These are phyloP conservation scores for Labeo rohita DNA, from an alignment of 2,113 vertebrate species.

Conservation along the genomic window DNA sequence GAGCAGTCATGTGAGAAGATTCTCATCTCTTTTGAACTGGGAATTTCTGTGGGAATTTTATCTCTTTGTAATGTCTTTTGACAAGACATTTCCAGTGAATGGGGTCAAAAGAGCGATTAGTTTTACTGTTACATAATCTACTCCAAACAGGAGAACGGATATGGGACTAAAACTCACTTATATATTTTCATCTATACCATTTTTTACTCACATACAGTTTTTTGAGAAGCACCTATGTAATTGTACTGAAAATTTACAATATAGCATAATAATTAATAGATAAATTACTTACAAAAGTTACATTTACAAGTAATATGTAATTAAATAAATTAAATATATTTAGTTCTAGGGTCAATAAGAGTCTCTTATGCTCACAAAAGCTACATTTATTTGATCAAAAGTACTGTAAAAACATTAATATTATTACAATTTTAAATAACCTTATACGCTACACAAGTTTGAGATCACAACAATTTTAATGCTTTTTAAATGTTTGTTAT, in stretches of 20 bases:
- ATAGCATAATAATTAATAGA: background rate
- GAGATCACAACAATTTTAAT: too few species aligned
- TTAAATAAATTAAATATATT: background rate
- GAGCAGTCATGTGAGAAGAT: slow-evolving; percentile 19
- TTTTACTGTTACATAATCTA: slow-evolving; percentile 29
- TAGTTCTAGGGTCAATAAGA: background rate
- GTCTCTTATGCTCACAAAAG: background rate
- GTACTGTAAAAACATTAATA: too few species aligned
- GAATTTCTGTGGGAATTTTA: background rate
- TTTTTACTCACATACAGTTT: background rate
- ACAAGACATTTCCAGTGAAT: slow-evolving; percentile 9
- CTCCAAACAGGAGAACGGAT: background rate
- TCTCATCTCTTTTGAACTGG: background rate
- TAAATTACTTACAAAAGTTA: background rate
- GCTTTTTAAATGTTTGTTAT: too few species aligned
- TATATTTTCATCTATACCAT: background rate
- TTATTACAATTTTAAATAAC: too few species aligned
- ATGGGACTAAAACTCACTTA: background rate
- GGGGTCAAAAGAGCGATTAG: background rate
- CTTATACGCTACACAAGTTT: too few species aligned
- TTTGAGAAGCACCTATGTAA: background rate
- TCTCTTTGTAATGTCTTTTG: slow-evolving; percentile 14
- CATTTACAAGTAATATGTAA: background rate
- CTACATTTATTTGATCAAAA: too few species aligned
- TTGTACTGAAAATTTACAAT: background rate